Percentiles rank a stretch among this genome's conserved stretches.
These are phyloP conservation scores for Pangasius krempfi DNA, from an alignment of 2,797 vertebrate genomes.

Conservation along the genomic window DNA sequence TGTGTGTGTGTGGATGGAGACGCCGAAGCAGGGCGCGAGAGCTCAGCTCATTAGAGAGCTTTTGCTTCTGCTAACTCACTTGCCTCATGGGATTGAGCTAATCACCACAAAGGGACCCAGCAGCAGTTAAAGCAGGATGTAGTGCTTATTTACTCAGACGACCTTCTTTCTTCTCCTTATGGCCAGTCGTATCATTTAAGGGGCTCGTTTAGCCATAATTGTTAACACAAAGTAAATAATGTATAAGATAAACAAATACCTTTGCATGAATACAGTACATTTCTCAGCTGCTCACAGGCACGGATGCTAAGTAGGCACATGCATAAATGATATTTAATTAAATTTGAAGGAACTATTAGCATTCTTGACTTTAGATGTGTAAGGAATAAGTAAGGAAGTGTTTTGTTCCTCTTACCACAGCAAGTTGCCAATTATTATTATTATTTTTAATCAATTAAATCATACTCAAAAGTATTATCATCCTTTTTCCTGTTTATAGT, in stretches of 20 bases:
- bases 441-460: not conserved
- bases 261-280: not conserved
- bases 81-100: slow-evolving; percentile 68
- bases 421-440: not conserved
- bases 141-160: slow-evolving; percentile 59
- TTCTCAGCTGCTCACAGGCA: not conserved
- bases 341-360: not conserved
- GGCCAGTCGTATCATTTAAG: slow-evolving; percentile 30
- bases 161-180: slow-evolving; percentile 45
- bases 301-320: too few relatives aligned
- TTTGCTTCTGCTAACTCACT: slow-evolving; percentile 77
- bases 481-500: not conserved
- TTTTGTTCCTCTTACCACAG: not conserved
- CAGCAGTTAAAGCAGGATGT: slow-evolving; percentile 67
- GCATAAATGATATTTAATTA: not conserved
- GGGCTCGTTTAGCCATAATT: slow-evolving; percentile 27
- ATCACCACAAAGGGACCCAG: slow-evolving; percentile 72
- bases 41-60: slow-evolving; percentile 79
- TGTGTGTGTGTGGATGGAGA: slow-evolving; percentile 42
- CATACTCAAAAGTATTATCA: too few relatives aligned
- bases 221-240: slow-evolving; percentile 43
- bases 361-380: not conserved
- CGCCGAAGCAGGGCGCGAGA: slow-evolving; percentile 60
- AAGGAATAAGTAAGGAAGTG: not conserved
- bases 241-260: slow-evolving; percentile 40